Conservation (phyloP, 2,888 invertebrate species). For the Cosmopolites sordidus region DNA sequence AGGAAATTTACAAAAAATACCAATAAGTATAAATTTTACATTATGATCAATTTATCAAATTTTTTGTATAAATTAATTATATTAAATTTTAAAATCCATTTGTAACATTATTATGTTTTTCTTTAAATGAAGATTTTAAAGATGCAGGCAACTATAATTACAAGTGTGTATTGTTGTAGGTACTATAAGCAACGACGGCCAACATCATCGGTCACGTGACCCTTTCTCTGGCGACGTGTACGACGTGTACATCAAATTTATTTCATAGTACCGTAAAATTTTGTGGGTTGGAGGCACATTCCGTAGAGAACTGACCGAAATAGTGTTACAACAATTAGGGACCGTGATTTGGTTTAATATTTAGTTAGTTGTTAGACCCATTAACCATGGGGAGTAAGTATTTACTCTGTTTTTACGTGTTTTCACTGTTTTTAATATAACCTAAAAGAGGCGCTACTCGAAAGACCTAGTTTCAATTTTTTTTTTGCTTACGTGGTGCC, state of each 20-base stretch:
- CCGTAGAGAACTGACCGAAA: slow-evolving; percentile 34
- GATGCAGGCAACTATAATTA: no score
- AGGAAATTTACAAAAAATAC: no score
- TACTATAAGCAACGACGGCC: not conserved
- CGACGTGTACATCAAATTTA: slow-evolving; percentile 45
- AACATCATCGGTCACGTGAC: slow-evolving; percentile 68
- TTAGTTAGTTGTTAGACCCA: slow-evolving; percentile 35
- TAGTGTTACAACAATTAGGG: slow-evolving; percentile 30
- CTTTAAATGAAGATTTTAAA: no score
- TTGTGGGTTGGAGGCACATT: slow-evolving; percentile 13
- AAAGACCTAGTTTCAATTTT: slow-evolving; percentile 20
- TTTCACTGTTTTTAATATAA: slow-evolving; percentile 28
- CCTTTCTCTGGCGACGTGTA: slow-evolving; percentile 47
- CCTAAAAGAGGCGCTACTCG: slow-evolving; percentile 9
- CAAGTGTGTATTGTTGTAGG: no score
- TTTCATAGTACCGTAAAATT: slow-evolving; percentile 47
- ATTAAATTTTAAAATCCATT: no score
- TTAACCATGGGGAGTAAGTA: slow-evolving; percentile 52
- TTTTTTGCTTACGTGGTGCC: slow-evolving; percentile 38
- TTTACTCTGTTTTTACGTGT: slow-evolving; percentile 22
- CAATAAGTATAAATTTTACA: no score
- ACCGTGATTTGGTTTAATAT: slow-evolving; percentile 38
- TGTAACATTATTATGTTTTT: no score
- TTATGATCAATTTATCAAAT: no score
- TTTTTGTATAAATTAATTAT: no score